Base-by-base conservation (phyloP, 1,140 invertebrate genomes). In the Semibalanus balanoides region DNA sequence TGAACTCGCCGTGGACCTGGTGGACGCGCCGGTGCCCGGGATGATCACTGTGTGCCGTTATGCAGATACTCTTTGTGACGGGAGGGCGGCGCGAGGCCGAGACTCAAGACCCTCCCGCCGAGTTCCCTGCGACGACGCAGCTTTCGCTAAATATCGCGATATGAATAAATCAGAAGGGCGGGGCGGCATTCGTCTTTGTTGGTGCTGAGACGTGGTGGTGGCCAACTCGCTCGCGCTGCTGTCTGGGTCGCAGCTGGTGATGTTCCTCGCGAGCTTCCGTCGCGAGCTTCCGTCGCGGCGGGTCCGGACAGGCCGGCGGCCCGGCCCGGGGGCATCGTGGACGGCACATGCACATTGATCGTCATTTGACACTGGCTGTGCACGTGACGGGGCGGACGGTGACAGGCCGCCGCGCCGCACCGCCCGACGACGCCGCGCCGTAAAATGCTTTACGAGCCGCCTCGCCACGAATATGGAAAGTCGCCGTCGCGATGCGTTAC, bases 381-480 rank as follows among this genome's bases (percentile, higher is more conserved):
- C 51, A 64, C 51, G 14, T 64, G 51, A 25, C 51, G 51, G 51
- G 11, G 11, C 22, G 14, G 35, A 25, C 14, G 14, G 51, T 25
- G 51, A 64, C 35, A 40, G 35, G 35, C 35, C 5, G 35, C 51
- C 51, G 51, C n/a, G n/a, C n/a, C n/a, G n/a, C n/a, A n/a, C 51
- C 51, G 51, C 14, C 51, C 51, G 51, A 19, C 51, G 22, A 14
- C 51, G 11, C 51, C 9, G 51, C 51, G 51, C 51, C 51, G 14
- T 64, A 64, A 64, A 64, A 64, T 25, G 51, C 51, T 64, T 64
- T 64, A 64, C 51, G 51, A 64, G 14, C 51, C 51, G 51, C 7
- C 51, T 40, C 51, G 51, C 51, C 51, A 64, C 51, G 51, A 64
- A 64, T 64, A 64, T 64, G 51, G 51, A 64, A 64, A 64, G 51